phyloP scores from a whole-genome alignment of 2,113 vertebrate species.

The Grantiella picta region DNA sequence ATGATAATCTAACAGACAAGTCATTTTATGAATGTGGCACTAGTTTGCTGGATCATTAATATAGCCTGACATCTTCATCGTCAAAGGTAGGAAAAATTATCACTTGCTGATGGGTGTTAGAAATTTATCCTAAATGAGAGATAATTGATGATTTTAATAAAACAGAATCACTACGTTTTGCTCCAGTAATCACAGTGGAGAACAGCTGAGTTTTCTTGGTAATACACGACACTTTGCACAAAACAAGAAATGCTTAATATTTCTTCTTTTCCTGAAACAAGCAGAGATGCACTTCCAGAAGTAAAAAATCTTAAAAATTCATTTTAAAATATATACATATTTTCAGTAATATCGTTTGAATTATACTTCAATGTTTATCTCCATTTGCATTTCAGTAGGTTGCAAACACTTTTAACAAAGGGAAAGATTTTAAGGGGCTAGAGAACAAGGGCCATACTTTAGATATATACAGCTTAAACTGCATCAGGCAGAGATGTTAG shows the following conservation, averaged over 20 bases:
- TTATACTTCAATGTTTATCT: not conserved
- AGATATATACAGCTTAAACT: not conserved
- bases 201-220: not conserved
- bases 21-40: fast-evolving
- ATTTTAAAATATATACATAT: not conserved
- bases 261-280: not conserved
- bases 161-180: not conserved
- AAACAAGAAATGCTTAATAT: not conserved
- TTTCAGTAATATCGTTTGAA: not conserved
- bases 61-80: not conserved
- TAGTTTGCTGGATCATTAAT: not conserved
- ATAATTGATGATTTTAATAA: not conserved
- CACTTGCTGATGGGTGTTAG: not conserved
- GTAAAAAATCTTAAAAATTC: not conserved
- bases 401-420: not conserved
- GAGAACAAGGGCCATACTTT: not conserved
- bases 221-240: not conserved
- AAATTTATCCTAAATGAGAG: not conserved
- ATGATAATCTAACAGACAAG: not conserved
- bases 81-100: not conserved
- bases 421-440: not conserved
- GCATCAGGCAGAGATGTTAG: not conserved
- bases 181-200: not conserved
- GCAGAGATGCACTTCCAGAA: not conserved
- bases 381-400: not conserved